Percentiles rank a stretch among this genome's conserved stretches.
Evolutionary conservation across 2,113 vertebrate genomes (phyloP).

Genomic region (western clawed frog (Xenopus tropicalis)): DNA sequence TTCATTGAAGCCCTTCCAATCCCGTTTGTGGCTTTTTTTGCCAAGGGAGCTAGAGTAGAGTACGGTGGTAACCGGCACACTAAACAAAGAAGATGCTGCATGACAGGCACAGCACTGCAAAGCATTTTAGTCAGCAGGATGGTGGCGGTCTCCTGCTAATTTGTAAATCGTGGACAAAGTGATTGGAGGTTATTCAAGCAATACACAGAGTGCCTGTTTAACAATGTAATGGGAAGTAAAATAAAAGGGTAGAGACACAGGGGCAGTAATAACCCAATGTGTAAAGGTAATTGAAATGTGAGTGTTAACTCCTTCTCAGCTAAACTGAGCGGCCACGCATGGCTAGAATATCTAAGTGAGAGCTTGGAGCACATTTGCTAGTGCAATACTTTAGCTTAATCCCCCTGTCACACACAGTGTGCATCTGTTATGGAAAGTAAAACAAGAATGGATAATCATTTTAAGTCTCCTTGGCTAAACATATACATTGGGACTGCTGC

Average conservation of each 20-base stretch:
- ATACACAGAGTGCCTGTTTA: slow-evolving; percentile 33
- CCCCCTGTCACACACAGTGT: slow-evolving; percentile 33
- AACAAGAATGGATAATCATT: slow-evolving; percentile 45
- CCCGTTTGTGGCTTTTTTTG: too few species aligned
- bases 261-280: slow-evolving; percentile 9
- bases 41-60: not conserved
- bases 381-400: slow-evolving; percentile 39
- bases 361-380: slow-evolving; percentile 31
- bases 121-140: slow-evolving; percentile 16
- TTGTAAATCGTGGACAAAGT: slow-evolving; percentile 30
- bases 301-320: slow-evolving; percentile 34
- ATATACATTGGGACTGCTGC: slow-evolving; percentile 43
- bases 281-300: slow-evolving; percentile 39
- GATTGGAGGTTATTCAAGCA: slow-evolving; percentile 34
- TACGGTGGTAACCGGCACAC: not conserved
- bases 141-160: slow-evolving; percentile 36
- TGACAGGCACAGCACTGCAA: slow-evolving; percentile 11
- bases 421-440: slow-evolving; percentile 51
- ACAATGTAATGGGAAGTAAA: slow-evolving; percentile 23
- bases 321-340: slow-evolving; percentile 12
- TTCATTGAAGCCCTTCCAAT: too few species aligned
- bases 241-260: slow-evolving; percentile 29
- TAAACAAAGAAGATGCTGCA: slow-evolving; percentile 9
- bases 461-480: slow-evolving; percentile 50
- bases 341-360: slow-evolving; percentile 15